Percentiles rank a stretch among this genome's conserved stretches.
Conservation (phyloP, 92 coral and sea anemone species). For the Palythoa caribaeorum region DNA sequence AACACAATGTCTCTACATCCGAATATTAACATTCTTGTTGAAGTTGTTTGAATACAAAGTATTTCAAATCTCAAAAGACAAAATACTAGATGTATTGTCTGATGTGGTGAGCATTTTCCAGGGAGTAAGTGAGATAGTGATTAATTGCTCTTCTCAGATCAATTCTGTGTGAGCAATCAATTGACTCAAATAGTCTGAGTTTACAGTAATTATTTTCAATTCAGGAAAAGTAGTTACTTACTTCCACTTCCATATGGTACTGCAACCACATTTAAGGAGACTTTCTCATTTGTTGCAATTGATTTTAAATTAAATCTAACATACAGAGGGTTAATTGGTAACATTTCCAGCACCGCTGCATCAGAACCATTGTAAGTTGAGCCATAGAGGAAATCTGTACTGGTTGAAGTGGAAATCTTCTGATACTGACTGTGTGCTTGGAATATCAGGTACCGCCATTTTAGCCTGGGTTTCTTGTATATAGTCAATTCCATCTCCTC, state of each 20-base stretch:
- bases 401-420: conserved; percentile 62
- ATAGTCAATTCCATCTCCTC: conserved; percentile 39
- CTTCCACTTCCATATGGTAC: conserved; percentile 80
- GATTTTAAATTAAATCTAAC: conserved; percentile 62
- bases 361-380: conserved; percentile 66
- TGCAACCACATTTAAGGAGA: conserved; percentile 68
- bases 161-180: too few species aligned
- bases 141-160: too few species aligned
- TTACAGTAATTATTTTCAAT: background rate
- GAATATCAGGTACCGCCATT: conserved; percentile 78
- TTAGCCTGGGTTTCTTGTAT: conserved; percentile 21
- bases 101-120: too few species aligned
- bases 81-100: too few species aligned
- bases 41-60: too few species aligned
- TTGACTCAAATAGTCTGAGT: too few species aligned
- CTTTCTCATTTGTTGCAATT: conserved; percentile 40
- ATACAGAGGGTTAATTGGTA: conserved; percentile 32
- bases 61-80: too few species aligned
- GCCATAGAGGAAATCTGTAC: conserved; percentile 49
- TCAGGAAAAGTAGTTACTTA: conserved; percentile 37
- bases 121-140: too few species aligned
- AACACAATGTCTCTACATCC: too few species aligned
- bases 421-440: conserved; percentile 88
- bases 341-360: conserved; percentile 70
- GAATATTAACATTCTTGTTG: too few species aligned